Percentiles rank a stretch among this genome's conserved stretches.
These are phyloP conservation scores for Tuberolachnus salignus DNA, from an alignment of 2,888 invertebrate species.

Conservation along the genomic window DNA sequence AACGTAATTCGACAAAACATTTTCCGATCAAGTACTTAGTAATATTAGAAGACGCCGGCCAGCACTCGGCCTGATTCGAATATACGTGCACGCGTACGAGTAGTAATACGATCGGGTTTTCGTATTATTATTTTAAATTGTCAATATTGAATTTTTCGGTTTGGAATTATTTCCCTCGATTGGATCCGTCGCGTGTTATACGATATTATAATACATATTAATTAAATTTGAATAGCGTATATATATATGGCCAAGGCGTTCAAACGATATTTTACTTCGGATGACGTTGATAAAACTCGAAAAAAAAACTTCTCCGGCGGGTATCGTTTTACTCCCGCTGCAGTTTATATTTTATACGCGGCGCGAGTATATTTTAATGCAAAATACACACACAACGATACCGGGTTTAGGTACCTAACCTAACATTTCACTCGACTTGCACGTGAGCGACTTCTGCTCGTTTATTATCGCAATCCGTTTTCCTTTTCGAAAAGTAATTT, in stretches of 20 bases:
- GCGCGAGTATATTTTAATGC: conserved; percentile 38
- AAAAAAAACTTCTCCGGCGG: conserved; percentile 13
- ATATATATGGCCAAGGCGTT: neutral
- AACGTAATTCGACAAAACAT: neutral
- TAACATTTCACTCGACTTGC: neutral
- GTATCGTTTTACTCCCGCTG: conserved; percentile 3
- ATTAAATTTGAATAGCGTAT: too few species aligned
- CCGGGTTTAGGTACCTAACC: neutral
- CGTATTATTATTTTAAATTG: neutral
- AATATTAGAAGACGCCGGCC: neutral
- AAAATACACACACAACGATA: neutral
- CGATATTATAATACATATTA: neutral
- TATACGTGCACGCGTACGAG: too few species aligned
- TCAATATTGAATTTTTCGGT: conserved; percentile 12
- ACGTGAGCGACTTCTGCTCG: neutral
- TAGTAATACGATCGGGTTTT: neutral
- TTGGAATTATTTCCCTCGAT: conserved; percentile 1
- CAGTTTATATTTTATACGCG: conserved; percentile 30
- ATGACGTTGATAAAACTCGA: conserved; percentile 5
- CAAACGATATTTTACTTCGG: conserved; percentile 17
- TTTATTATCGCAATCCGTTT: too few species aligned
- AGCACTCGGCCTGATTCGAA: neutral
- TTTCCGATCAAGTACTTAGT: too few species aligned
- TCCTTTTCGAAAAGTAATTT: conserved; percentile 1
- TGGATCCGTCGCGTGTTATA: neutral